These are phyloP conservation scores for Papilio polyxenes DNA, from an alignment of 1,140 invertebrate genomes.

Conservation along the genomic window DNA sequence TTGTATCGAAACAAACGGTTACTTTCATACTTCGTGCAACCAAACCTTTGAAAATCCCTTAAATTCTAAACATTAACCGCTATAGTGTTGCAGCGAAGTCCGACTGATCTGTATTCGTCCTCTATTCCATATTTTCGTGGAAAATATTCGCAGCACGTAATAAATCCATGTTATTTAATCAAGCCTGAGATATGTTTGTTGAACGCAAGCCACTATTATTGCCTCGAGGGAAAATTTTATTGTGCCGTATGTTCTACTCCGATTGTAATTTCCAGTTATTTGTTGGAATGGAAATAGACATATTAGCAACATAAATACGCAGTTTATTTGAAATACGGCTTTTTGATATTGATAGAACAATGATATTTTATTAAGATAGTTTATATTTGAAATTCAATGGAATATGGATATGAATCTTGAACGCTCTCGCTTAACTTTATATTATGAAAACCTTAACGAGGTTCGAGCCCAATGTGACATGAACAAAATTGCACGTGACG, in stretches of 20 bases:
- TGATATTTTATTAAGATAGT: not conserved
- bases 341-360: not conserved
- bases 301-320: not conserved
- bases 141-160: conserved; percentile 40
- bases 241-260: conserved; percentile 10
- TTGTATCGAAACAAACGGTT: not conserved
- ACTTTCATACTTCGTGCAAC: not conserved
- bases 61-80: not conserved
- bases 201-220: conserved; percentile 17
- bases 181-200: conserved; percentile 39
- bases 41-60: not conserved
- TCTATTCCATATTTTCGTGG: conserved; percentile 27
- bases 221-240: not conserved
- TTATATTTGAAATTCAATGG: not conserved
- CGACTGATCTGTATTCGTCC: conserved; percentile 34
- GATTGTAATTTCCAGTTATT: conserved; percentile 13
- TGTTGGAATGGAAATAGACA: not conserved
- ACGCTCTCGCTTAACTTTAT: no score
- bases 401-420: no score
- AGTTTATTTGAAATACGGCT: not conserved
- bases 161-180: conserved; percentile 44
- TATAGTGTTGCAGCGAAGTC: not conserved
- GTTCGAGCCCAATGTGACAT: no score
- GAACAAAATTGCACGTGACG: no score
- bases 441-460: no score